A percentile compares a stretch with the other conserved stretches of the same genome.
Evolutionary conservation across 37 sponge, comb jelly and placozoan species (phyloP).

Genomic region (Chondrosia reniformis): DNA sequence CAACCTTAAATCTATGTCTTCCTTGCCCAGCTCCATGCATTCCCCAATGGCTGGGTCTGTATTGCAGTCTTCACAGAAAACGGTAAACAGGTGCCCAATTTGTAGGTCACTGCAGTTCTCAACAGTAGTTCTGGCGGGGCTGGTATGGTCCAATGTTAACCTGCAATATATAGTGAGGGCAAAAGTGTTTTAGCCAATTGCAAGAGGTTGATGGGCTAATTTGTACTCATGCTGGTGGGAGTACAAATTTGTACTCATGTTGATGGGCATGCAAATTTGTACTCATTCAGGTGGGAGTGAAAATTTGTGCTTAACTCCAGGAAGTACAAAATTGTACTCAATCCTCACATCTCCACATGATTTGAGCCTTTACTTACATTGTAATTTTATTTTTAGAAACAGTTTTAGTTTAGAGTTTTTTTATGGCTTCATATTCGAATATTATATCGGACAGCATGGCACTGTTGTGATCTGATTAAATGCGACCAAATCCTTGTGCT

Average conservation of each 20-base stretch:
- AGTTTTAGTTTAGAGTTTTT: too few species aligned
- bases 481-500: too few species aligned
- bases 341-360: too few species aligned
- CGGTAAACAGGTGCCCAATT: conserved; percentile 28
- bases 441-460: too few species aligned
- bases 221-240: neutral
- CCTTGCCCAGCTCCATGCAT: neutral
- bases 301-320: neutral
- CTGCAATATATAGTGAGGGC: neutral
- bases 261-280: neutral
- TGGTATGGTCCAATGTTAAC: conserved; percentile 44
- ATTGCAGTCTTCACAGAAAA: conserved; percentile 15
- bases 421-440: too few species aligned
- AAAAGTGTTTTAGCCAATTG: neutral
- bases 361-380: too few species aligned
- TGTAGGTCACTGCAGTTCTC: conserved; percentile 2
- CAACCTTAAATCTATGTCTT: conserved; percentile 27
- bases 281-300: conserved; percentile 4
- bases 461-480: too few species aligned
- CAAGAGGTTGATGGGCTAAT: neutral
- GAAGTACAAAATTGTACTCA: neutral
- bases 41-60: conserved; percentile 23
- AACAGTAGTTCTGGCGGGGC: neutral
- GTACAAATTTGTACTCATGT: conserved; percentile 12
- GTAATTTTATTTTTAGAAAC: too few species aligned